A percentile compares a stretch with the other conserved stretches of the same genome.
Evolutionary conservation across 2,797 vertebrate genomes (phyloP).

Genomic region (Acridotheres tristis): DNA sequence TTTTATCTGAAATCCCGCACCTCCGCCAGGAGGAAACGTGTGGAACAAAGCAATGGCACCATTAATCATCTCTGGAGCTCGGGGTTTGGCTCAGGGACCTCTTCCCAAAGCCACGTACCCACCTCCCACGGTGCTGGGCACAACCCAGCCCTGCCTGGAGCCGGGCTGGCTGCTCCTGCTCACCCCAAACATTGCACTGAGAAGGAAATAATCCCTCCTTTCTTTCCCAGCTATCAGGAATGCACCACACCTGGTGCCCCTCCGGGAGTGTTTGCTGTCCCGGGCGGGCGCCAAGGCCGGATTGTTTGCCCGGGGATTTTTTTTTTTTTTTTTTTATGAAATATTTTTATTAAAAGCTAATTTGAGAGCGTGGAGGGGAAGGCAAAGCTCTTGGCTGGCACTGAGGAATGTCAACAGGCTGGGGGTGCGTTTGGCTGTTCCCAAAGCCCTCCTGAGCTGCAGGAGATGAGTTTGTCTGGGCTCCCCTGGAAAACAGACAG

Average conservation of each 20-base stretch:
- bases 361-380: neutral
- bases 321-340: neutral
- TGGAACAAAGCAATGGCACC: neutral
- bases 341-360: slow-evolving; percentile 13
- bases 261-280: slow-evolving; percentile 33
- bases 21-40: accelerated
- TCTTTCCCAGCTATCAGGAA: slow-evolving; percentile 6
- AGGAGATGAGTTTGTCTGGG: neutral
- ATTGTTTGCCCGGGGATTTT: slow-evolving; percentile 17
- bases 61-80: neutral
- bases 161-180: neutral
- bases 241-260: slow-evolving; percentile 39
- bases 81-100: neutral
- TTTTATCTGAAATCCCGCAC: neutral
- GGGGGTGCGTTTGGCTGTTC: neutral
- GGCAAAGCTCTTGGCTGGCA: neutral
- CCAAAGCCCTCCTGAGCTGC: neutral
- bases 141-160: neutral
- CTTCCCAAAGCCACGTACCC: neutral
- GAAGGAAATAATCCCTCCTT: slow-evolving; percentile 13
- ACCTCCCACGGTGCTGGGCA: neutral
- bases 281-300: neutral
- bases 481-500: neutral
- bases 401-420: neutral
- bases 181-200: accelerated